Conservation (phyloP, 2,888 invertebrate genomes). For the Argyresthia goedartella region DNA sequence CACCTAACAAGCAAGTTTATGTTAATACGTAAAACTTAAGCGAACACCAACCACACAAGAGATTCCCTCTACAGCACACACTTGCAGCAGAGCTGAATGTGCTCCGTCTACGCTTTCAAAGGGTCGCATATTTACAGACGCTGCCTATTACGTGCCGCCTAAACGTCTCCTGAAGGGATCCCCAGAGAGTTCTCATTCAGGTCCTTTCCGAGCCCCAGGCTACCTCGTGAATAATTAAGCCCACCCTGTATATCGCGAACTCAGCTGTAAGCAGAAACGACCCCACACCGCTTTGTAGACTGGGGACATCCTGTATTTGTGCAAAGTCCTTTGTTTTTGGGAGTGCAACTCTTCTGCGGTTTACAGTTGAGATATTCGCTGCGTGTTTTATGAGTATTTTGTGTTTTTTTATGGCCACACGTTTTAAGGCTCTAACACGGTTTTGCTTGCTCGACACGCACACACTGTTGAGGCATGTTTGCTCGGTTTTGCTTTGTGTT, state of each 20-base stretch:
- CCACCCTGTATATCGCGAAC: not conserved
- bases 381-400: too few species aligned
- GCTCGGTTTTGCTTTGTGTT: too few species aligned
- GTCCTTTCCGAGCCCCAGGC: conserved; percentile 26
- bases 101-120: conserved; percentile 9
- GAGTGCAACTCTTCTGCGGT: too few species aligned
- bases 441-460: too few species aligned
- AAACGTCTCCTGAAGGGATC: conserved; percentile 23
- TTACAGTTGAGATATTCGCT: too few species aligned
- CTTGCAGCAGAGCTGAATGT: conserved; percentile 1
- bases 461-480: too few species aligned
- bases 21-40: too few species aligned
- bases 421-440: too few species aligned
- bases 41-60: too few species aligned
- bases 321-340: conserved; percentile 21
- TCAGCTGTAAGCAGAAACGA: not conserved
- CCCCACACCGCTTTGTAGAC: not conserved
- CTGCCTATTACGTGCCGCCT: conserved; percentile 25
- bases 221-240: conserved; percentile 54
- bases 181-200: conserved; percentile 26
- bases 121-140: too few species aligned
- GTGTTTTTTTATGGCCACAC: too few species aligned
- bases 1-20: too few species aligned
- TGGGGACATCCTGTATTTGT: conserved; percentile 18
- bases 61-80: not conserved